Base-by-base conservation (phyloP, 2,888 invertebrate species). In the Mongoloraphidia duomilia region DNA sequence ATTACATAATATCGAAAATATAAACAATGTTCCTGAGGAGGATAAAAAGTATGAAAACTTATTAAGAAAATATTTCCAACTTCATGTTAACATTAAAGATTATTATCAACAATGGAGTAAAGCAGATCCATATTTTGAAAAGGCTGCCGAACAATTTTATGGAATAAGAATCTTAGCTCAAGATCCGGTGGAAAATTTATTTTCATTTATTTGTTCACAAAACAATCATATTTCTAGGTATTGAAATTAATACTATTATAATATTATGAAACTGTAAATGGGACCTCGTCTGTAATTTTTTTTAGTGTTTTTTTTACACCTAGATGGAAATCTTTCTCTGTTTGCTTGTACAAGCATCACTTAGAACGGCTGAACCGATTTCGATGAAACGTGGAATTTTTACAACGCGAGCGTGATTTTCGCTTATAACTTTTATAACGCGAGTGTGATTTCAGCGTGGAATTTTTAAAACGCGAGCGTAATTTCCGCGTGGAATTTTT, bases 141-240 rank as follows among this genome's bases (percentile, higher is more conserved):
- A 74, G 48, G 78, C 83, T 9, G 76, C 82, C 2, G 64, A 75
- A 52, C 75, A 80, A 50, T 86, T 85, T 59, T 76, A 77, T 60
- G 94, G 94, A 0, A 84, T 97, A n/a, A 76, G 97, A 59, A 87
- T 97, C 62, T 69, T 98, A 43, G 69, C 80, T 49, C 97, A 97
- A 65, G 89, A 95, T 58, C 84, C 92, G 0, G 75, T 88, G 0
- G 97, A 98, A 67, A 95, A 91, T 69, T 71, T 96, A 10, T 87
- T 98, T 63, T 85, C 92, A 9, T 97, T 97, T 64, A 94, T 97
- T 59, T 97, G 96, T 65, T 96, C 96, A 47, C 90, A 95, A 51
- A 97, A 97, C 65, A 98, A 98, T 68, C 85, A 97, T 63, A 95
- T 97, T 57, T 74, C 79, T 53, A 79, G 89, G 89, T 88, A 38